Evolutionary conservation across 2,113 vertebrate species (phyloP).

Genomic region (Ceyx cyanopectus): DNA sequence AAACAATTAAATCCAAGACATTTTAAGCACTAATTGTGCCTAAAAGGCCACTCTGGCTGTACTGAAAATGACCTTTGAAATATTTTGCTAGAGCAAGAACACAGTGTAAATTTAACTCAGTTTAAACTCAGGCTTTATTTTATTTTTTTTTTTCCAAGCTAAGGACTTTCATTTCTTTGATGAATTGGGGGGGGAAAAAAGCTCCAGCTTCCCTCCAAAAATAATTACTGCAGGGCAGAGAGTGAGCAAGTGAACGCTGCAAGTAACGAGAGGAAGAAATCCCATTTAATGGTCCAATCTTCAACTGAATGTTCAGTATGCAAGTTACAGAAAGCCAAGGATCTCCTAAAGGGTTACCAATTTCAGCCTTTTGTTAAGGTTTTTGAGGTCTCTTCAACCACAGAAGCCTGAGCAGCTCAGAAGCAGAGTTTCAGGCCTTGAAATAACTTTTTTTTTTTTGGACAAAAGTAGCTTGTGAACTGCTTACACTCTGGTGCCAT

Average conservation of each 20-base stretch:
- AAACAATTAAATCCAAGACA: neutral
- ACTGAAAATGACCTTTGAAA: neutral
- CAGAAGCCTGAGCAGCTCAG: neutral
- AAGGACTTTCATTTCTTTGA: neutral
- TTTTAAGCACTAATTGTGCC: neutral
- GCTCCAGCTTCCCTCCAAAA: neutral
- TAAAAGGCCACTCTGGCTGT: neutral
- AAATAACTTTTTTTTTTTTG: neutral
- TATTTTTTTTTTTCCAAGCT: neutral
- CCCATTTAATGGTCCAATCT: neutral
- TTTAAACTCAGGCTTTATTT: neutral
- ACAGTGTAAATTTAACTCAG: neutral
- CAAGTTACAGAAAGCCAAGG: neutral
- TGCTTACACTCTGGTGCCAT: neutral
- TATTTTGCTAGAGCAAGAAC: neutral
- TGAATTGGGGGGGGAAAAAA: neutral
- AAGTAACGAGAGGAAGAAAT: neutral
- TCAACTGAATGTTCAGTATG: neutral
- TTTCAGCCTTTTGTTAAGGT: neutral
- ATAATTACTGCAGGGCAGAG: neutral
- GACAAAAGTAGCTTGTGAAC: neutral
- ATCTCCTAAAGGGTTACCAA: neutral
- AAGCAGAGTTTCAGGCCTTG: neutral
- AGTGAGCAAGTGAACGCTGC: accelerated
- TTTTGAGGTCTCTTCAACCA: neutral